Evolutionary conservation across 2,113 vertebrate species (phyloP), one percentile per base, ranked within the genome.

Genomic region (Aspiorhynchus laticeps): DNA sequence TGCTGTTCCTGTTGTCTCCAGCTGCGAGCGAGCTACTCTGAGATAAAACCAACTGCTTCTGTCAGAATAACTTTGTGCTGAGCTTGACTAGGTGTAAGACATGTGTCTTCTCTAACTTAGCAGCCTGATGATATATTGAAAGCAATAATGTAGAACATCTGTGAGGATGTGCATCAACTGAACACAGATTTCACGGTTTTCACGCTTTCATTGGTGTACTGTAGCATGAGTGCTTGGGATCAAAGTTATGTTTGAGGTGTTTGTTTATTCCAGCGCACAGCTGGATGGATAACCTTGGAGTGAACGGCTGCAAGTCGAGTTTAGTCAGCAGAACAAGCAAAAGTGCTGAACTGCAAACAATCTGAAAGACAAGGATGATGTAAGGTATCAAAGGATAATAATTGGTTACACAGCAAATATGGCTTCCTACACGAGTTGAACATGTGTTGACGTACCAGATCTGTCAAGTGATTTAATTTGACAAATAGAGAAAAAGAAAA

Each of bases 311-410:
- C 5, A 2, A 81, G 79, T 28, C 59, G 5, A 8, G 28, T 43
- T 65, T 65, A 65, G 79, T 81, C 59, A 81, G 79, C 79, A 65
- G 79, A 81, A 81, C n/a, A 65, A n/a, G 8, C 8, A 26, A 63
- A 81, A 81, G 12, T 0, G 56, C 33, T 65, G 79, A 81, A 81
- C 56, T 43, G 79, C 36, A 81, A 24, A 81, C 63, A 46, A 21
- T 43, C 33, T 41, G 17, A 1, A 33, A 79, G 51, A 56, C 48
- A 56, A 59, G 79, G 59, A 81, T 46, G 38, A 63, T 46, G 61
- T 15, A 63, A 81, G 38, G 79, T 65, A 43, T 65, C 59, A 65
- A 14, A 59, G 38, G 79, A 65, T 65, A 81, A 65, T 81, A n/a
- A 81, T 46, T 63, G 59, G 59, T 46, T 43, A 31, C 56, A 81